Evolutionary conservation across 2,888 invertebrate genomes (phyloP).

Genomic region (Aphrophora alni): DNA sequence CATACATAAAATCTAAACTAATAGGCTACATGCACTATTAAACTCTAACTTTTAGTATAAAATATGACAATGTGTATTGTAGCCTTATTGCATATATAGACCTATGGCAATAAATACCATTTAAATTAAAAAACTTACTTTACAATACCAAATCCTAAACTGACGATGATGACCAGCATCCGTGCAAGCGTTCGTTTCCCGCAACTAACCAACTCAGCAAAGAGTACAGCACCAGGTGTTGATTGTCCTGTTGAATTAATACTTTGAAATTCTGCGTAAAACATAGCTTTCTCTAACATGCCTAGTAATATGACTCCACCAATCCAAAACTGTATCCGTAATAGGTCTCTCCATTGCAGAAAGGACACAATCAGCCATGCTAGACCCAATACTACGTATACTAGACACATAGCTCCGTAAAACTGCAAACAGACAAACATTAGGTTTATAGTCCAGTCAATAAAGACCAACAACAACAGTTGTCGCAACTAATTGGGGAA

Average conservation of each 20-base stretch:
- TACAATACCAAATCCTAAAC: constrained; percentile 94
- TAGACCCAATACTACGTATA: constrained; percentile 82
- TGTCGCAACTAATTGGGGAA: not conserved
- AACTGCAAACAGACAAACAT: constrained; percentile 65
- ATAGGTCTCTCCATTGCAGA: constrained; percentile 87
- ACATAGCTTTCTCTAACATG: constrained; percentile 87
- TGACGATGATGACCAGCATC: constrained; percentile 94
- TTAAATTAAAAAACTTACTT: constrained; percentile 70
- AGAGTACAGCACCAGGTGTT: constrained; percentile 74
- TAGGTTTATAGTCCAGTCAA: not conserved
- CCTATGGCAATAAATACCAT: too few relatives aligned
- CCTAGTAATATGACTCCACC: constrained; percentile 86
- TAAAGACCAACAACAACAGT: not conserved
- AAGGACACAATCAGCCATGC: constrained; percentile 85
- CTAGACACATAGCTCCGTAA: constrained; percentile 87
- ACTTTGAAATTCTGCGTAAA: constrained; percentile 82
- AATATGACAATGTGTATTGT: too few relatives aligned
- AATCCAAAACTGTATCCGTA: constrained; percentile 96
- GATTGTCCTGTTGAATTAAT: constrained; percentile 72
- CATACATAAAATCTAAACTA: too few relatives aligned
- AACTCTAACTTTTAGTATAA: too few relatives aligned
- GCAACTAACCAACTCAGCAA: constrained; percentile 91
- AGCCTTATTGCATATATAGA: too few relatives aligned
- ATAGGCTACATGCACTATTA: too few relatives aligned
- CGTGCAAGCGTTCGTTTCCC: constrained; percentile 89